These are phyloP conservation scores for Ascidia mentula DNA, from an alignment of 23 tunicate species.

Conservation along the genomic window DNA sequence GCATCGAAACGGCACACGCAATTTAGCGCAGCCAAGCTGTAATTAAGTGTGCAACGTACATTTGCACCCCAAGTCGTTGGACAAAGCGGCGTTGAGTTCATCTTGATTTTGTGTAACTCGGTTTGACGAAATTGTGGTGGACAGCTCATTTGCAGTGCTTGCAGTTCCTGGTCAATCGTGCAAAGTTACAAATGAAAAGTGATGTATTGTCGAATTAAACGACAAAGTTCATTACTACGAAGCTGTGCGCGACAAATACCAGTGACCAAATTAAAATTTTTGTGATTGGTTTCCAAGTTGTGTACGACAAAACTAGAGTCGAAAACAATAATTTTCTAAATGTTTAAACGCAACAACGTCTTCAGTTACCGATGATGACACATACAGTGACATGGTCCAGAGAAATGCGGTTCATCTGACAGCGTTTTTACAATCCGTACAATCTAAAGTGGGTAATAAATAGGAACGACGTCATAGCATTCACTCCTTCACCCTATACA, in stretches of 20 bases:
- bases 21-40: background rate
- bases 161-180: background rate
- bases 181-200: no score
- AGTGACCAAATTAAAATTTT: no score
- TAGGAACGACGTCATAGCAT: background rate
- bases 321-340: no score
- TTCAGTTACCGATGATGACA: background rate
- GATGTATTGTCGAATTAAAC: no score
- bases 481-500: no score
- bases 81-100: background rate
- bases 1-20: background rate
- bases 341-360: no score
- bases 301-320: no score
- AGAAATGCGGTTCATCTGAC: background rate
- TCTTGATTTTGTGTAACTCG: background rate
- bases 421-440: background rate
- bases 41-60: background rate
- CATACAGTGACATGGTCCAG: background rate
- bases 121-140: background rate
- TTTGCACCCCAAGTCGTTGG: background rate
- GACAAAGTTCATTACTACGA: no score
- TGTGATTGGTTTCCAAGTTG: no score
- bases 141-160: background rate
- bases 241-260: no score
- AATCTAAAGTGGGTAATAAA: background rate